Evolutionary conservation across 2,797 vertebrate genomes (phyloP), one percentile per base, ranked within the genome.

Genomic region (Sebastes elongatus): DNA sequence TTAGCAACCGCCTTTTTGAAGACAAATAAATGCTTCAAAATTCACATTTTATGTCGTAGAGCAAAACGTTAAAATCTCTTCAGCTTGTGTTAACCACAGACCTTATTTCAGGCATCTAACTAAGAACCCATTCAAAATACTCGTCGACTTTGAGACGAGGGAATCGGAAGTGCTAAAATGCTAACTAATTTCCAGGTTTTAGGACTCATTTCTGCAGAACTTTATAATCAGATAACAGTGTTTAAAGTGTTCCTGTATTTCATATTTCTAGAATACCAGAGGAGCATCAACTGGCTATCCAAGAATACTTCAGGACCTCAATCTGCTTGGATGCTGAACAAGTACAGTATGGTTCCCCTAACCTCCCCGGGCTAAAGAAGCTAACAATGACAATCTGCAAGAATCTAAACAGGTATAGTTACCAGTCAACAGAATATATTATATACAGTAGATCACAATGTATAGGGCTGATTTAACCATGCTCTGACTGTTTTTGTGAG

Each of bases 311-410:
- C 87, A 94, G 92, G 83, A 95, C 93, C 55, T 96, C 97, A 30
- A 91, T 99, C 8, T 65, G 84, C 79, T 94, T 93, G 62, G 98
- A 99, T 78, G 95, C 94, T 18, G 98, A 99, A 73, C 96, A 96
- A 4, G 93, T 96, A 28, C 97, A 97, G 78, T 96, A 92, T 0
- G 97, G 98, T 6, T 97, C 96, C 72, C 91, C 91, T 65, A 96
- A 84, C 75, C 97, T 99, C 1, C 97, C 97, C 2, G 96, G 97
- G 1, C 95, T 99, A 14, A 98, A 96, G 93, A 98, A 98, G 87
- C 94, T 99, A 10, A 96, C 93, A 1, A 79, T 88, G 6, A 73
- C 90, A 4, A 94, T 99, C 86, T 99, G 97, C 94, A 98, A 97
- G 92, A 97, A 95, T 71, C 96, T 99, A 10, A 97, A 97, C 92